Conservation (phyloP, 2,888 invertebrate species). For the Tetragonisca angustula region DNA sequence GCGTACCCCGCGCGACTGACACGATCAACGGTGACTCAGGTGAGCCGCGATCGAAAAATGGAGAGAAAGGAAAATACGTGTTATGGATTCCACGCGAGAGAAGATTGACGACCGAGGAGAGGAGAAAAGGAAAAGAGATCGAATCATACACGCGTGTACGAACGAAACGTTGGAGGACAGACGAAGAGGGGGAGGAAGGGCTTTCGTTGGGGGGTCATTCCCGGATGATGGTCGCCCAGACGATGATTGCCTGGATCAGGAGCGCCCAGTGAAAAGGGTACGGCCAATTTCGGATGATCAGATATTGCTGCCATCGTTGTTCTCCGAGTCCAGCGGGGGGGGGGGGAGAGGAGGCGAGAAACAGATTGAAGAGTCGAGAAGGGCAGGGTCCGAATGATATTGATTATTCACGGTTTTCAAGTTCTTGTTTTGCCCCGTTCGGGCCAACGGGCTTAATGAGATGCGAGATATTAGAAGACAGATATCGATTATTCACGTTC, state of each 20-base stretch:
- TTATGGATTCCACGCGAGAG: neutral
- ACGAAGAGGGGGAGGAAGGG: neutral
- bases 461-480: neutral
- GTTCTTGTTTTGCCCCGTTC: neutral
- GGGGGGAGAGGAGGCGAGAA: no score
- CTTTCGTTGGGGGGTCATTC: constrained; percentile 48
- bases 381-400: neutral
- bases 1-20: constrained; percentile 75
- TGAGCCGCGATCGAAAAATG: constrained; percentile 9
- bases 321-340: neutral
- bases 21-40: constrained; percentile 77
- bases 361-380: neutral
- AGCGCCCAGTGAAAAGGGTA: constrained; percentile 52
- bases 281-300: constrained; percentile 45
- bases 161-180: constrained; percentile 52
- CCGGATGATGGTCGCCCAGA: constrained; percentile 46
- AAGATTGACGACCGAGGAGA: constrained; percentile 42
- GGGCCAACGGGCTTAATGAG: neutral
- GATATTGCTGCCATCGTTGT: constrained; percentile 1
- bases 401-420: constrained; percentile 1
- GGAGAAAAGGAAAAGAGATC: constrained; percentile 12
- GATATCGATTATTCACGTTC: neutral
- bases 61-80: neutral
- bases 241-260: constrained; percentile 69
- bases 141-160: neutral